Evolutionary conservation across 2,888 invertebrate genomes (phyloP), one percentile per base, ranked within the genome.

Genomic region (Plagodis dolabraria): DNA sequence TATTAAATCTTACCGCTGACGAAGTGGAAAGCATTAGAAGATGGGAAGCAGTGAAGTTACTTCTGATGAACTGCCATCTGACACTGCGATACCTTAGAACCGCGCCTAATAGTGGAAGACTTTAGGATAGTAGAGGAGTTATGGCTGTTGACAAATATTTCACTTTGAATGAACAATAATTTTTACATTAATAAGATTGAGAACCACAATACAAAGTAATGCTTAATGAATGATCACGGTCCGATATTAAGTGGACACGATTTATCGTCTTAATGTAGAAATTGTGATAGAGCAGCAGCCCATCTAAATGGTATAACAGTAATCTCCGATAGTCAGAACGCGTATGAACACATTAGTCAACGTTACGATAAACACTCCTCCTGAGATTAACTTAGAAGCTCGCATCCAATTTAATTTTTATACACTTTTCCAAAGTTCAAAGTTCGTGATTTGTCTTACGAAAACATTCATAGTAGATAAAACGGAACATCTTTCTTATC

Each of bases 221-320:
- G 79, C 79, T 74, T 83, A 89, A 86, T 87, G 86, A 89, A 85
- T 85, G 85, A 90, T 87, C 77, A 76, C 76, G 72, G 79, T 69
- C 72, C 80, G 89, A 89, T 90, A 88, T 87, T 86, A 87, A 87
- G 82, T 82, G 82, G 88, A 86, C 84, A 79, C 82, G 76, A 85
- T 89, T 87, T 86, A 87, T 88, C 82, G 88, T 82, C 80, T 80
- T 84, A 85, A 87, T 84, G 86, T 86, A 79, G 78, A 83, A 83
- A 83, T 80, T 80, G 68, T 79, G 87, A 89, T 89, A 89, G 74
- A 71, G 75, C 76, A 80, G 75, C 80, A 79, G 76, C 82, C 76
- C 80, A 60, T 61, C 79, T 85, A 84, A 86, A 88, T 83, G 82
- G 71, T 81, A 77, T 84, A 85, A 85, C 83, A 83, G 86, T 84